A percentile compares a stretch with the other conserved stretches of the same genome.
These are phyloP conservation scores for Podarcis muralis DNA, from an alignment of 2,113 vertebrate species.

Conservation along the genomic window DNA sequence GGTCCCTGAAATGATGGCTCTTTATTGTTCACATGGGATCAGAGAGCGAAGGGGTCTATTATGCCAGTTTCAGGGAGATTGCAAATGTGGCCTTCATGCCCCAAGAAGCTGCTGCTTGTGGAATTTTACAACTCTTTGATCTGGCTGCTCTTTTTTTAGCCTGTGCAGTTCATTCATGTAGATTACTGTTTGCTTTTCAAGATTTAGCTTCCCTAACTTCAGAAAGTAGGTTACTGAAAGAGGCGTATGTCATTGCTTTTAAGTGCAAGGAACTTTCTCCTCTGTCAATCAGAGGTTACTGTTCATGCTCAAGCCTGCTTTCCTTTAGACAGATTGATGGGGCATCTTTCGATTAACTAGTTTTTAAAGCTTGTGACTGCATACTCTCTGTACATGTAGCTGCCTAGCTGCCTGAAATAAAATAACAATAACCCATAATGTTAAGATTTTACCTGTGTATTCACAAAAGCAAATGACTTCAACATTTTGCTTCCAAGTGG, in stretches of 20 bases:
- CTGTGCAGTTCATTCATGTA: neutral
- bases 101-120: constrained; percentile 8
- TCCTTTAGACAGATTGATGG: neutral
- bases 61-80: neutral
- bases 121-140: constrained; percentile 15
- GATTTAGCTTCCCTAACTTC: constrained; percentile 31
- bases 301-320: constrained; percentile 15
- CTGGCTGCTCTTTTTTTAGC: neutral
- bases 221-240: neutral
- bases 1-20: neutral
- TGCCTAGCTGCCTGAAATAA: too few relatives aligned
- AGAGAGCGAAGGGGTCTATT: neutral
- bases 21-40: neutral
- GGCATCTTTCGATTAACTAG: too few relatives aligned
- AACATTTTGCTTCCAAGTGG: too few relatives aligned
- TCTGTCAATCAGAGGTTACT: neutral
- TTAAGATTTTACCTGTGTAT: too few relatives aligned
- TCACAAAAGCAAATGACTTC: too few relatives aligned
- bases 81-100: neutral
- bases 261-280: constrained; percentile 19
- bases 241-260: neutral
- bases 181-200: constrained; percentile 17
- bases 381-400: too few relatives aligned
- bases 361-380: too few relatives aligned
- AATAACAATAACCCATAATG: too few relatives aligned